Evolutionary conservation across 2,113 vertebrate genomes (phyloP).

Genomic region (Sisor rabdophorus): DNA sequence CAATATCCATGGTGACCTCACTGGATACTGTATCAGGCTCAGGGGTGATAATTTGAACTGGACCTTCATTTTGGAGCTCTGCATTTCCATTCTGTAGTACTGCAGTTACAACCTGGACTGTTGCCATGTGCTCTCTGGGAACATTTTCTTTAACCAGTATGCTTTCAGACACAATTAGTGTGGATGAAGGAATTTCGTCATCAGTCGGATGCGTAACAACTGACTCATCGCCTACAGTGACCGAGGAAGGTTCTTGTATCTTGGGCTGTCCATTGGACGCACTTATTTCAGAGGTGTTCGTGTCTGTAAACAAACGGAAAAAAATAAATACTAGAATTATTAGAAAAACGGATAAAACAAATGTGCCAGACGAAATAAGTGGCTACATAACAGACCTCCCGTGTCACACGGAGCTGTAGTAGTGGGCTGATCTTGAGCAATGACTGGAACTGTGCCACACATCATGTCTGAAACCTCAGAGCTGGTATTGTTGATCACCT

Average conservation of each 20-base stretch:
- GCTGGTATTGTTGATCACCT: constrained; percentile 5
- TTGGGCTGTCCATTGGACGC: neutral
- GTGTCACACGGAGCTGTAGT: neutral
- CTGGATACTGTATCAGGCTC: neutral
- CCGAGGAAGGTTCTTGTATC: neutral
- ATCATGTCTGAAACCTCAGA: constrained; percentile 9
- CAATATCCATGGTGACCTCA: neutral
- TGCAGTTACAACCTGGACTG: neutral
- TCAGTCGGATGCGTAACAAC: neutral
- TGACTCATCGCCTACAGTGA: neutral
- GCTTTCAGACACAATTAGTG: neutral
- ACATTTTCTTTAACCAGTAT: neutral
- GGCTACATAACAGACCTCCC: constrained; percentile 5
- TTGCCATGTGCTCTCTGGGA: neutral
- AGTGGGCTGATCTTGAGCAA: neutral
- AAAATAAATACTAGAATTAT: neutral
- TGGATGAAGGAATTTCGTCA: neutral
- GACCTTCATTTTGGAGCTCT: neutral
- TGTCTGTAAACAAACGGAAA: neutral
- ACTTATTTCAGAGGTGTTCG: constrained; percentile 18
- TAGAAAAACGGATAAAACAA: neutral
- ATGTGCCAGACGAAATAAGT: neutral
- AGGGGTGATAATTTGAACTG: neutral
- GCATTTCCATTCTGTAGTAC: constrained; percentile 13
- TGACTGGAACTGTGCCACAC: neutral